A percentile compares a stretch with the other conserved stretches of the same genome.
Conservation (phyloP, 2,888 invertebrate genomes). For the Caenorhabditis macrosperma region DNA sequence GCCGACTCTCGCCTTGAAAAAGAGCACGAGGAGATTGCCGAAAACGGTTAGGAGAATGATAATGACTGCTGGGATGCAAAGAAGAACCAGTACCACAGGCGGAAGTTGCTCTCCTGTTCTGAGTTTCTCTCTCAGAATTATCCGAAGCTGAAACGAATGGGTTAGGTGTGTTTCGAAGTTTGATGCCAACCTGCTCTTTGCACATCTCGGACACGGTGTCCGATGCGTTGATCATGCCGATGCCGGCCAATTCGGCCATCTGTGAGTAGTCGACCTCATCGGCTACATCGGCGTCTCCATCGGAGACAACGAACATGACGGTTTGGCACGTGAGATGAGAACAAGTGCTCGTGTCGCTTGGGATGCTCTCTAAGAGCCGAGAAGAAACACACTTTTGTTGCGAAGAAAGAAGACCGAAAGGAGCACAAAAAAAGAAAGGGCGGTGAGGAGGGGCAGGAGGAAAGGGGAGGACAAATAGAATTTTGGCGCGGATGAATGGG, state of each 20-base stretch:
- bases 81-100: slow-evolving; percentile 55
- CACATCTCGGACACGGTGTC: slow-evolving; percentile 44
- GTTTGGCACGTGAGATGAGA: slow-evolving; percentile 5
- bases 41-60: slow-evolving; percentile 79
- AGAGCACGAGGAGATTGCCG: slow-evolving; percentile 80
- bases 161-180: not conserved
- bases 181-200: slow-evolving; percentile 46
- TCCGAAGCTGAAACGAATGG: slow-evolving; percentile 33
- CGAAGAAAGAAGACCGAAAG: slow-evolving; percentile 29
- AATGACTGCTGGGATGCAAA: slow-evolving; percentile 76
- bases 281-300: slow-evolving; percentile 40
- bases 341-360: slow-evolving; percentile 10
- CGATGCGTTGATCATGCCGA: slow-evolving; percentile 27
- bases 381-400: slow-evolving; percentile 28
- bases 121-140: slow-evolving; percentile 31
- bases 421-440: slow-evolving; percentile 38
- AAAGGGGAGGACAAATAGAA: slow-evolving; percentile 55
- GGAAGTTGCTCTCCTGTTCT: slow-evolving; percentile 55
- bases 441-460: slow-evolving; percentile 47
- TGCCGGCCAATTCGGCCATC: slow-evolving; percentile 32
- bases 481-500: slow-evolving; percentile 56
- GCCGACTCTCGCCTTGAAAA: slow-evolving; percentile 80
- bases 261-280: slow-evolving; percentile 43
- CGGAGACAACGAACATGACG: slow-evolving; percentile 49
- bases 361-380: slow-evolving; percentile 1